Evolutionary conservation across 2,113 vertebrate genomes (phyloP).

Genomic region (Siniperca knerii): DNA sequence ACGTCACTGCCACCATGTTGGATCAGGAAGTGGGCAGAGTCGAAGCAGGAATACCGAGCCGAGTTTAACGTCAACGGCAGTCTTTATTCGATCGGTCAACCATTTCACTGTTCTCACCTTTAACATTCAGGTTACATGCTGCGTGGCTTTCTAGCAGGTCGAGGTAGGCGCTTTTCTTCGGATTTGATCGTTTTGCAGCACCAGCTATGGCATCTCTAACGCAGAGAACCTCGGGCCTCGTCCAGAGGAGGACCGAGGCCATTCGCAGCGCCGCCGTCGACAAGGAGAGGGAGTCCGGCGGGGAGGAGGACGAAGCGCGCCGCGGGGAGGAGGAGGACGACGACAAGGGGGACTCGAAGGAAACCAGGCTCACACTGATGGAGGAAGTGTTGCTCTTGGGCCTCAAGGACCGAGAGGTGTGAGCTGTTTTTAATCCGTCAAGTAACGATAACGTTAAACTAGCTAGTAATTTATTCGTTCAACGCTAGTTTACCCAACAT

Average conservation of each 20-base stretch:
- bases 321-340: slow-evolving; percentile 93
- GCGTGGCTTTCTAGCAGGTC: slow-evolving; percentile 32
- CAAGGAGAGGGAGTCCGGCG: slow-evolving; percentile 85
- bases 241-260: slow-evolving; percentile 96
- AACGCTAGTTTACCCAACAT: not conserved
- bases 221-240: slow-evolving; percentile 95
- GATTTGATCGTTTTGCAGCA: slow-evolving; percentile 46
- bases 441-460: too few relatives aligned
- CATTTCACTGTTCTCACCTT: slow-evolving; percentile 12
- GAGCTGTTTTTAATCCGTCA: slow-evolving; percentile 17
- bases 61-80: slow-evolving; percentile 54
- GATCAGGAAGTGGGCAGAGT: slow-evolving; percentile 79
- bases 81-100: slow-evolving; percentile 23
- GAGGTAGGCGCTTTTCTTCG: slow-evolving; percentile 44
- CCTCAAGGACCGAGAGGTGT: slow-evolving; percentile 97
- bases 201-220: slow-evolving; percentile 90
- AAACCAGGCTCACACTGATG: slow-evolving; percentile 96
- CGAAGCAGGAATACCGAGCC: slow-evolving; percentile 57
- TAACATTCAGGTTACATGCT: slow-evolving; percentile 60
- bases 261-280: slow-evolving; percentile 92
- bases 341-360: slow-evolving; percentile 94
- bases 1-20: slow-evolving; percentile 96
- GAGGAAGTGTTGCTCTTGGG: slow-evolving; percentile 97
- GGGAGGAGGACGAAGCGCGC: slow-evolving; percentile 87
- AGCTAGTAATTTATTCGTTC: not conserved